Base-by-base conservation (phyloP, 1,140 invertebrate genomes). In the Oedothorax gibbosus region DNA sequence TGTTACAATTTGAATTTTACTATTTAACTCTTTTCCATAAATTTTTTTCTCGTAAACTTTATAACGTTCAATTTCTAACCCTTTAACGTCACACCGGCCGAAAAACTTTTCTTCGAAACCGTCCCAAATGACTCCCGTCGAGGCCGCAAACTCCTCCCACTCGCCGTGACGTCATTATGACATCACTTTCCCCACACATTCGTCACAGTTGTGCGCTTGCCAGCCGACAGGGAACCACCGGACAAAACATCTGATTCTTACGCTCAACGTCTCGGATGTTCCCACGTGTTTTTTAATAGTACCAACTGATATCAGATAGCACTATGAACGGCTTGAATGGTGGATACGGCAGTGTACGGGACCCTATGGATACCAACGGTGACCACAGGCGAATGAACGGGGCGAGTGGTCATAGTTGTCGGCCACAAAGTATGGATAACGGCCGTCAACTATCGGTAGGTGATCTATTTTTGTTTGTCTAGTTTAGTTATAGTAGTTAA, bases 181-280 rank as follows among this genome's bases (percentile, higher is more conserved):
- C 75, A 64, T 77, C 75, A 77, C 75, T 64, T 64, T 77, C 35
- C 57, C 49, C 8, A 14, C 51, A 49, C 14, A 60, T 62, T 77
- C 75, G 75, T 77, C 75, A 77, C 75, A 50, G 75, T 77, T 77
- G 57, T 64, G 56, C 75, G 62, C 65, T 71, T 64, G 35, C 69
- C 21, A 12, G 21, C 18, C 50, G 71, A 64, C 35, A 50, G 57
- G 57, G 56, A 53, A 77, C 75, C 69, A 77, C 75, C 75, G 7
- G 15, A n/a, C 57, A 75, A 18, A 62, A 18, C 75, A 77, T 62
- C 57, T 77, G 75, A 62, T 77, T 77, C 57, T 64, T 49, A 35
- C 15, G 50, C 7, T 15, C 68, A 20, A 5, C 18, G 12, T 21
- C 64, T 6, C 18, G 7, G 7, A 21, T n/a, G 20, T 66, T 20